Base-by-base conservation (phyloP, 2,113 vertebrate genomes). In the Pelecanoides urinatrix region DNA sequence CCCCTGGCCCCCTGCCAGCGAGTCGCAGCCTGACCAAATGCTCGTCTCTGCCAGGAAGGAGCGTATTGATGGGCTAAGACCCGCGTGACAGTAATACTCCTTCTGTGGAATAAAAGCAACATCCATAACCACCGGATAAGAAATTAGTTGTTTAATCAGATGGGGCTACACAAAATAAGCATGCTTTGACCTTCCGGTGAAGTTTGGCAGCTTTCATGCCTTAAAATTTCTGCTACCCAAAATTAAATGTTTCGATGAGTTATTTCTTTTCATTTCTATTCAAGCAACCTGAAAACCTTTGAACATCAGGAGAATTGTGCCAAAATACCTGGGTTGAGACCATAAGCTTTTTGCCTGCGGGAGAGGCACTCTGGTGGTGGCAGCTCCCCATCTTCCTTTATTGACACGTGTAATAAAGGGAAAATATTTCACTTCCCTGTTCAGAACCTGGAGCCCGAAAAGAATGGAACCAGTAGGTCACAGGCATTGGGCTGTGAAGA, bases 71-170 rank as follows among this genome's bases (percentile, higher is more conserved):
- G 47, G 40, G 55, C 40, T 84, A 32, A 56, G 49, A 42, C 8
- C 53, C 17, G 7, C 21, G 9, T 49, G 30, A 38, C 40, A 70
- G 52, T 49, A 47, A 38, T 70, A 71, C 15, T 86, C 25, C 49
- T 66, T 38, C 84, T 52, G 30, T 34, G 42, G 72, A 91, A 32
- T 80, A 59, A 77, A 84, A 91, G 18, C 58, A 75, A 71, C 9
- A 49, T 74, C 67, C 13, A 7, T 72, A 73, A 72, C 18, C 11
- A 49, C 10, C 4, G 10, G 18, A 58, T 68, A 78, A 74, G 59
- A 88, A 94, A 79, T 67, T 27, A 63, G 75, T 86, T 56, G 56
- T 62, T 94, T 53, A 70, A 75, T 92, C 44, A 50, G 34, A 10
- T 45, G 42, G 17, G 17, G 21, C 56, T 56, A 26, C 27, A 78